Base-by-base conservation (phyloP, 2,797 vertebrate genomes). In the Bryconaethiops microstoma region DNA sequence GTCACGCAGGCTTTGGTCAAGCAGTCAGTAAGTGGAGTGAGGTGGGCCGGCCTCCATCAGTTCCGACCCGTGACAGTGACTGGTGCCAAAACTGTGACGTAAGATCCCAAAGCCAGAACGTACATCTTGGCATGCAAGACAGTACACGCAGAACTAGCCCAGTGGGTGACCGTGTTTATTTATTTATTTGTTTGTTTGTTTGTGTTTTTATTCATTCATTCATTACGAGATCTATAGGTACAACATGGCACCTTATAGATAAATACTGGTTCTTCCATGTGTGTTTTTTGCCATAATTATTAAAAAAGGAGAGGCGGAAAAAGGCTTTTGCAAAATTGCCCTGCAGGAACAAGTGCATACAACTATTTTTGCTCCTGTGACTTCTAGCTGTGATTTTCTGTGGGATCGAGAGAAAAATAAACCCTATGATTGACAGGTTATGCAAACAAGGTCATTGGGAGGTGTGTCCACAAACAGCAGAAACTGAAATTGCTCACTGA, bases 391-490 rank as follows among this genome's bases (percentile, higher is more conserved):
- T 52, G 48, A 52, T 64, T 40, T 64, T 69, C 48, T 74, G 63
- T 74, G 23, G 19, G 35, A n/a, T 25, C 13, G 10, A 72, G 40
- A 64, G 13, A 35, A 7, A 55, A 10, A n/a, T 19, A 17, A 60
- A 40, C 6, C 23, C 9, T 72, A 7, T 73, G 42, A 79, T 45
- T 76, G 77, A 74, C 54, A 80, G 57, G 16, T 65, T 77, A 70
- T 69, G 21, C 48, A 74, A 77, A 84, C 74, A 73, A 79, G 76
- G 77, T 76, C 80, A 73, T 62, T 50, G 42, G 13, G 62, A 68
- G 62, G 78, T 85, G 76, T 75, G 57, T 63, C 48, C 17, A 65
- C 65, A n/a, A 72, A 72, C 25, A 76, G 67, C 35, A 70, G 71
- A 70, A 64, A 75, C 21, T 62, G 2, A 64, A 17, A 71, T 76